A percentile compares a stretch with the other conserved stretches of the same genome.
phyloP scores from a whole-genome alignment of 2,113 vertebrate species.

The Psilopsiagon aurifrons region DNA sequence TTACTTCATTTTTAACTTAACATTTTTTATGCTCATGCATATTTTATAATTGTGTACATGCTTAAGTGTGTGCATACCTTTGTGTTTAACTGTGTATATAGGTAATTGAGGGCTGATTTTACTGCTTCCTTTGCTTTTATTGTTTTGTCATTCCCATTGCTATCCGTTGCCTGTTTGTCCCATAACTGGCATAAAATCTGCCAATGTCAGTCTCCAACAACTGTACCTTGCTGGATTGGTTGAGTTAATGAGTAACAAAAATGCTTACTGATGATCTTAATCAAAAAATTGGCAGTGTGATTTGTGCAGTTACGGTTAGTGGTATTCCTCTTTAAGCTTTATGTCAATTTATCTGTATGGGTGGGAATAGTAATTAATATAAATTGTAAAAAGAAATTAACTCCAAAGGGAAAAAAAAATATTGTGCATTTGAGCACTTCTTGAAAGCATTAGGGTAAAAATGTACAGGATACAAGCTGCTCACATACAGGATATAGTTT shows the following conservation, averaged over 20 bases:
- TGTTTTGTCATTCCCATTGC: neutral
- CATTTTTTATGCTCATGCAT: neutral
- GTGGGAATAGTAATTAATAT: neutral
- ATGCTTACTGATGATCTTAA: neutral
- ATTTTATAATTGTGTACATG: neutral
- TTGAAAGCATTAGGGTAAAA: neutral
- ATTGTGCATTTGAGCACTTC: neutral
- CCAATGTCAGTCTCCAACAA: neutral
- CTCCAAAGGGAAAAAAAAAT: neutral
- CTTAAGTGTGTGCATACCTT: neutral
- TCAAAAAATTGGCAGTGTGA: neutral
- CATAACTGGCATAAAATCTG: neutral
- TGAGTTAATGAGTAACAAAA: neutral
- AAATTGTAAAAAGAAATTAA: neutral
- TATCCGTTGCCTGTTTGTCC: neutral
- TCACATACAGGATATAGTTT: neutral
- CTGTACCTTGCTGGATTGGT: neutral
- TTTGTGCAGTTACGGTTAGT: neutral
- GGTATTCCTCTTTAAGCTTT: neutral
- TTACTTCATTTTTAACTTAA: neutral
- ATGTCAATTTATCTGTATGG: neutral
- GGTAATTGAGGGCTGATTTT: neutral
- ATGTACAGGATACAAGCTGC: neutral
- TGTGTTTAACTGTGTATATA: neutral
- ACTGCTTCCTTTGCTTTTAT: neutral